Base-by-base conservation (phyloP, 2,113 vertebrate genomes). In the Turdus rufiventris region DNA sequence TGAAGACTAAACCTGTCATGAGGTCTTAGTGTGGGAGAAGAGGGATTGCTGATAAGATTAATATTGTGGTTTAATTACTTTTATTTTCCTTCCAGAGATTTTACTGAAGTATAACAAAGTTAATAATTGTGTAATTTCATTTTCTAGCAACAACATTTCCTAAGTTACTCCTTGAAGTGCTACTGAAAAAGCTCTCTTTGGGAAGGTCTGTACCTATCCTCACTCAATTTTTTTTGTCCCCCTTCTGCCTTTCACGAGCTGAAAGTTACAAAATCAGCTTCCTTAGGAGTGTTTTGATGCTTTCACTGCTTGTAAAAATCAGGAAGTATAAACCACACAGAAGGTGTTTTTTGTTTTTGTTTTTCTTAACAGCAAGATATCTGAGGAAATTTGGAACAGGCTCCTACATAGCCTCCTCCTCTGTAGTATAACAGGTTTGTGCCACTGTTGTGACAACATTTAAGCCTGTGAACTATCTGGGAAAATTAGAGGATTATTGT, bases 241-340 rank as follows among this genome's bases (percentile, higher is more conserved):
- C 48, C 29, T 91, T 71, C 23, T 91, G 71, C 7, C 7, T 3
- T 5, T 58, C 33, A 40, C 6, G 11, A 63, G 24, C 54, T 1
- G 8, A 51, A 93, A 73, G 67, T 71, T 80, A 77, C n/a, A 93
- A 88, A 88, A 93, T 36, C 73, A 75, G 57, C 61, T 91, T 94
- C 63, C 75, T 83, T 93, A 76, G 36, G 43, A 90, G 43, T n/a
- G 33, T 84, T 95, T 88, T 0, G 15, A 34, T 83, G 82, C 18
- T 93, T 94, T 88, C 67, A 63, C 67, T 88, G 71, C 66, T 60
- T 89, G 51, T 28, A 63, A 82, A 94, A 97, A 94, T 73, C 62
- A 96, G 93, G 85, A 94, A 96, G 75, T 93, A 66, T 56, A 73
- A 85, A 85, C 53, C 29, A 62, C 38, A 70, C 6, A 80, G 12